These are phyloP conservation scores for Merodon equestris DNA, from an alignment of 2,888 invertebrate genomes.

Conservation along the genomic window DNA sequence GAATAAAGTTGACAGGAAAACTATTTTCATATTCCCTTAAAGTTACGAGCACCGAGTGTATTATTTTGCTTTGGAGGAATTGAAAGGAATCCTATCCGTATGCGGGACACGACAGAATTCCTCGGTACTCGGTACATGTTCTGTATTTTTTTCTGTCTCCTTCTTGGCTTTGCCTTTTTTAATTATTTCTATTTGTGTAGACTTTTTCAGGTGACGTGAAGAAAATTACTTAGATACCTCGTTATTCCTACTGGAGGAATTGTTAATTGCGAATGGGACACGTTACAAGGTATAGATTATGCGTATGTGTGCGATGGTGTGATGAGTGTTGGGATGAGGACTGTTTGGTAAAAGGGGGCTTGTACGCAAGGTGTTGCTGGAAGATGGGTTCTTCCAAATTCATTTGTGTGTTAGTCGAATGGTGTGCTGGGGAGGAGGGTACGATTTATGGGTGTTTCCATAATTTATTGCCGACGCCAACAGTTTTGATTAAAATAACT, in stretches of 20 bases:
- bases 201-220: slow-evolving; percentile 51
- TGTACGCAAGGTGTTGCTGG: not conserved
- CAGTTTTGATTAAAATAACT: not conserved
- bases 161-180: too few relatives aligned
- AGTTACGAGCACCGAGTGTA: slow-evolving; percentile 30
- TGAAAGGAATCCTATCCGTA: slow-evolving; percentile 47
- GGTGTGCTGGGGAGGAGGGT: not conserved
- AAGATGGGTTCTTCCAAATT: slow-evolving; percentile 28
- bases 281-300: slow-evolving; percentile 27
- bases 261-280: slow-evolving; percentile 50
- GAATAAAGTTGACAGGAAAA: slow-evolving; percentile 66
- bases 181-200: slow-evolving; percentile 31
- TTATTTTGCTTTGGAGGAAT: slow-evolving; percentile 44
- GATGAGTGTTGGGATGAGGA: too few relatives aligned
- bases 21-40: slow-evolving; percentile 61
- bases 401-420: slow-evolving; percentile 16
- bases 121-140: slow-evolving; percentile 57
- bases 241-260: slow-evolving; percentile 48
- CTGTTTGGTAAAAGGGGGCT: not conserved
- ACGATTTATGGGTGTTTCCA: slow-evolving; percentile 19
- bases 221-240: slow-evolving; percentile 52
- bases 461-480: not conserved
- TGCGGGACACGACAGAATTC: slow-evolving; percentile 51
- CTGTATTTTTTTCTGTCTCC: slow-evolving; percentile 49
- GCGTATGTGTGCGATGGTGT: not conserved